Percentiles rank a stretch among this genome's conserved stretches.
phyloP scores from a whole-genome alignment of 1,140 invertebrate species.

The Vanessa tameamea region DNA sequence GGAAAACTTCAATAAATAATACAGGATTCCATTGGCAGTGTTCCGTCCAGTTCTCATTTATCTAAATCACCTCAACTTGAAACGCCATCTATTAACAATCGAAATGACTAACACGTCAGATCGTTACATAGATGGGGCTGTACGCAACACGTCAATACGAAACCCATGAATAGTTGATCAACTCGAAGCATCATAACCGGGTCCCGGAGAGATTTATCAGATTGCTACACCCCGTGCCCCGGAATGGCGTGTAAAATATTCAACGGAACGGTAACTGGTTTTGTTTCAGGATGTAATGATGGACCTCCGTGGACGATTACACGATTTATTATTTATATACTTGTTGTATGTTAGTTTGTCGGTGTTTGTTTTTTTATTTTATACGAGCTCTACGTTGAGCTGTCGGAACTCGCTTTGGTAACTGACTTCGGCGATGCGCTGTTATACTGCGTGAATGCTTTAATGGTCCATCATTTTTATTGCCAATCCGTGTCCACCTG shows the following conservation, averaged over 20 bases:
- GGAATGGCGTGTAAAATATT: constrained; percentile 72
- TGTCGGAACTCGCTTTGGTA: neutral
- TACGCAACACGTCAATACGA: constrained; percentile 19
- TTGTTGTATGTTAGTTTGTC: neutral
- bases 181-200: constrained; percentile 14
- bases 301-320: constrained; percentile 28
- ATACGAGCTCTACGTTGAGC: neutral
- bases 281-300: constrained; percentile 66
- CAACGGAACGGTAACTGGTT: constrained; percentile 63
- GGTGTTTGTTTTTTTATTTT: neutral
- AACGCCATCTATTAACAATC: constrained; percentile 19
- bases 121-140: constrained; percentile 7
- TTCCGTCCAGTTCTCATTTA: neutral
- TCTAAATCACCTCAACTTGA: neutral
- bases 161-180: constrained; percentile 26
- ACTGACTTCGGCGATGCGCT: too few species aligned
- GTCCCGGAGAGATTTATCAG: constrained; percentile 44
- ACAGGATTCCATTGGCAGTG: neutral
- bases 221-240: constrained; percentile 55
- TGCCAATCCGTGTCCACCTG: too few species aligned
- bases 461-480: too few species aligned
- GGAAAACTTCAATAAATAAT: neutral
- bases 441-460: too few species aligned
- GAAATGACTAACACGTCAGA: neutral
- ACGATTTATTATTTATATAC: constrained; percentile 33